Conservation (phyloP, 30 jellyfish, hydroid and myxozoan genomes). For the Hydractinia echinata region DNA sequence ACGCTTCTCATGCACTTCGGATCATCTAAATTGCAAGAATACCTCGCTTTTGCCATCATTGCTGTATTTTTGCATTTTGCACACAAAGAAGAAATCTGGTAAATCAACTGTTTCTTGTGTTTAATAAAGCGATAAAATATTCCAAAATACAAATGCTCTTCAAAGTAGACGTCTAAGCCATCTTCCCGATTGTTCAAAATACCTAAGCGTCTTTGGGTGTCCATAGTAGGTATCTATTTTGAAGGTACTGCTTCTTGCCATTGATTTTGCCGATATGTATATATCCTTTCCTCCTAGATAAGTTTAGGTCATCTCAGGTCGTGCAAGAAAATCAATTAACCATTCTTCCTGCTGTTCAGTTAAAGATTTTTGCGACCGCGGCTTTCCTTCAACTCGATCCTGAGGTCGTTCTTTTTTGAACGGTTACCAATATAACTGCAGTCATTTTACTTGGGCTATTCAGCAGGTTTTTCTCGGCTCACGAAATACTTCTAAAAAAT, state of each 20-base stretch:
- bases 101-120: too few species aligned
- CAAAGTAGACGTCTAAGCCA: too few species aligned
- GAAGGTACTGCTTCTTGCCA: conserved; percentile 43
- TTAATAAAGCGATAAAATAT: too few species aligned
- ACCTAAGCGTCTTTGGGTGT: too few species aligned
- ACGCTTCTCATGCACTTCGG: too few species aligned
- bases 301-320: conserved; percentile 14
- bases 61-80: too few species aligned
- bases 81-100: too few species aligned
- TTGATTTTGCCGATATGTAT: conserved; percentile 30
- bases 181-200: too few species aligned
- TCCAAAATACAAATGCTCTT: too few species aligned
- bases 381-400: not conserved
- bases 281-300: conserved; percentile 28
- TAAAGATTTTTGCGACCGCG: not conserved
- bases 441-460: conserved; percentile 33
- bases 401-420: conserved; percentile 27
- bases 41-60: too few species aligned
- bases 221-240: conserved; percentile 41
- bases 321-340: not conserved
- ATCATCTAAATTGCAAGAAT: too few species aligned
- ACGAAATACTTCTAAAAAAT: conserved; percentile 14
- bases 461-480: conserved; percentile 43
- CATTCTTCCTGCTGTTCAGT: conserved; percentile 22
- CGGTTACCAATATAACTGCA: not conserved